Evolutionary conservation across 2,888 invertebrate species (phyloP).

Genomic region (Oscheius sp.): DNA sequence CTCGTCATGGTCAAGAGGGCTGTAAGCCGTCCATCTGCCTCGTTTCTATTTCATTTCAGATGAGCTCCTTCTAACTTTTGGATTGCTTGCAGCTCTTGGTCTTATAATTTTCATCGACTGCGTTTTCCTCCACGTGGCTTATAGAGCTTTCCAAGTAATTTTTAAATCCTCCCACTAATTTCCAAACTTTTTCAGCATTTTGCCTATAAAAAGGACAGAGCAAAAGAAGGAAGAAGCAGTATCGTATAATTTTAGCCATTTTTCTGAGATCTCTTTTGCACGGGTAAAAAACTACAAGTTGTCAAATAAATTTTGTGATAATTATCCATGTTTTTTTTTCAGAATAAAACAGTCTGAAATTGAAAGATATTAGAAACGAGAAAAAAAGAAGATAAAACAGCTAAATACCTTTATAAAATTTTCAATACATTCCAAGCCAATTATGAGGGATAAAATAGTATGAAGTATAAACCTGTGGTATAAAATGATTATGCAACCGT

Average conservation of each 20-base stretch:
- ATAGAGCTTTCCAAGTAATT: conserved; percentile 42
- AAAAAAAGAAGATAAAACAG: neutral
- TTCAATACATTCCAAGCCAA: neutral
- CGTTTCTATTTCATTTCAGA: conserved; percentile 36
- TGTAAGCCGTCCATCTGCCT: conserved; percentile 5
- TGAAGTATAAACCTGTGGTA: neutral
- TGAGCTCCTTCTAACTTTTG: conserved; percentile 80
- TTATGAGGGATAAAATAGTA: neutral
- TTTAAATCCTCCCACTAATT: neutral
- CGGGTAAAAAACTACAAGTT: conserved; percentile 9
- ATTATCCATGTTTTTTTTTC: too few species aligned
- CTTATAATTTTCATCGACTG: conserved; percentile 76
- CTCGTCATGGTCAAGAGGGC: conserved; percentile 28
- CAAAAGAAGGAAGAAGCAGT: conserved; percentile 40
- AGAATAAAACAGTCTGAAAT: neutral
- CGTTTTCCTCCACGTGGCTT: conserved; percentile 56
- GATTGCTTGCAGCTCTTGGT: conserved; percentile 87
- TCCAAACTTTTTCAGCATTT: conserved; percentile 42
- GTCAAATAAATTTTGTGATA: neutral
- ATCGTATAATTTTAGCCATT: neutral
- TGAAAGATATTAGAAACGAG: neutral
- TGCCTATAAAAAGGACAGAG: conserved; percentile 52
- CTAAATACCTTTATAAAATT: too few species aligned
- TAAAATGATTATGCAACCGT: conserved; percentile 8
- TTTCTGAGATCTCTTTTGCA: conserved; percentile 10